Percentiles rank a stretch among this genome's conserved stretches.
These are phyloP conservation scores for Numida meleagris DNA, from an alignment of 2,113 vertebrate species.

Conservation along the genomic window DNA sequence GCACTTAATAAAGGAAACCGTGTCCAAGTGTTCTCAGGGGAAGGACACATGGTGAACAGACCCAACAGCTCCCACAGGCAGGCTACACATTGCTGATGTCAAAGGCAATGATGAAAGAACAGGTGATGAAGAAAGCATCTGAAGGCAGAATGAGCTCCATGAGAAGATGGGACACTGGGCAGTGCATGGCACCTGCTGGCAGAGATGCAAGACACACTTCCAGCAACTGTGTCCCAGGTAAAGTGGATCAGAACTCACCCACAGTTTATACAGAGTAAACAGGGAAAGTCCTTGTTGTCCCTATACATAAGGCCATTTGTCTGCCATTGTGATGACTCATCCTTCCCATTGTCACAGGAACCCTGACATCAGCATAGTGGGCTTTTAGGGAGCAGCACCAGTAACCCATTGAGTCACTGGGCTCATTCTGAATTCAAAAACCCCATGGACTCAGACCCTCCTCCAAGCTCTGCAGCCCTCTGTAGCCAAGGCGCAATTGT, in stretches of 20 bases:
- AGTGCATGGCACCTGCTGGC: background rate
- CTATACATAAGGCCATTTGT: accelerated
- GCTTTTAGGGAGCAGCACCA: too few species aligned
- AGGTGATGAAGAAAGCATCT: background rate
- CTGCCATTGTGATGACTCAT: too few species aligned
- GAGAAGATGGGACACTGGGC: background rate
- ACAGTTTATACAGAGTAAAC: background rate
- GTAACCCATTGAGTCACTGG: too few species aligned
- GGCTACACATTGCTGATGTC: constrained; percentile 18
- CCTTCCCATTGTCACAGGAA: too few species aligned
- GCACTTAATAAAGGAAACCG: background rate
- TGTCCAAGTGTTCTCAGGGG: constrained; percentile 2
- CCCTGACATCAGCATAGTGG: too few species aligned
- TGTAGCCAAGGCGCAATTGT: too few species aligned
- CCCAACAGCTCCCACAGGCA: background rate
- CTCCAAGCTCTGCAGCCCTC: too few species aligned
- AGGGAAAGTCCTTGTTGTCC: background rate
- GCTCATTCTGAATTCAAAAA: too few species aligned
- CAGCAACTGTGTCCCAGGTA: background rate
- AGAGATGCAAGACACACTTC: background rate
- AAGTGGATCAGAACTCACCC: background rate
- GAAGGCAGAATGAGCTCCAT: background rate
- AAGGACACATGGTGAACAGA: constrained; percentile 42
- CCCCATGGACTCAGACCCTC: too few species aligned
- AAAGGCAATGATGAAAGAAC: background rate